phyloP scores from a whole-genome alignment of 2,888 invertebrate species.

The Eubasilissa splendida region DNA sequence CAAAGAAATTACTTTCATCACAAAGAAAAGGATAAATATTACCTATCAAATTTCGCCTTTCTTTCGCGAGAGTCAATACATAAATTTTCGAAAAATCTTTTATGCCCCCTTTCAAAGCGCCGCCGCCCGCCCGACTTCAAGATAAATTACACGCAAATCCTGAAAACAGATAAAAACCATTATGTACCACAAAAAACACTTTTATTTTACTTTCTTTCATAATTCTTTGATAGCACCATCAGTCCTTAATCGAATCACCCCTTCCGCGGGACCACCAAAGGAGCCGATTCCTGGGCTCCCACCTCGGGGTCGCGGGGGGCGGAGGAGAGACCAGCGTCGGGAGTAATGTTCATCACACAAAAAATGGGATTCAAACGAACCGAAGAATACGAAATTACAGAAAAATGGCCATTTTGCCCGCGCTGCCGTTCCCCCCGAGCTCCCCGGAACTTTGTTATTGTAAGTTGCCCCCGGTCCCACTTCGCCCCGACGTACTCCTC shows the following conservation, averaged over 20 bases:
- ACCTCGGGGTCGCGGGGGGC: constrained; percentile 33
- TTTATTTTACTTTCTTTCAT: constrained; percentile 39
- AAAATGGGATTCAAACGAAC: constrained; percentile 58
- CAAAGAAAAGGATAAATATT: neutral
- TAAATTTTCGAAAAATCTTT: constrained; percentile 15
- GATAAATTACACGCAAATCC: constrained; percentile 27
- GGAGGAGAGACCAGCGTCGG: neutral
- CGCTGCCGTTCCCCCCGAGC: constrained; percentile 19
- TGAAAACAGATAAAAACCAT: constrained; percentile 33
- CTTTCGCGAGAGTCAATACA: neutral
- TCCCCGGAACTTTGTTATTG: constrained; percentile 41
- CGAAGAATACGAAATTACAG: constrained; percentile 58
- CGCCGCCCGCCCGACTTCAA: constrained; percentile 12
- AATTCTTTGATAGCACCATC: constrained; percentile 57
- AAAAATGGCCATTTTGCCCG: constrained; percentile 52
- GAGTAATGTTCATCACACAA: constrained; percentile 51
- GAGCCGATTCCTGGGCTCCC: constrained; percentile 26
- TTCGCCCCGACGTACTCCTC: constrained; percentile 26
- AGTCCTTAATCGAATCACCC: constrained; percentile 56
- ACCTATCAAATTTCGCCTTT: neutral
- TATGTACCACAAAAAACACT: constrained; percentile 46
- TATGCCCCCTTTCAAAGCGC: neutral
- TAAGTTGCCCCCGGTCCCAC: constrained; percentile 29
- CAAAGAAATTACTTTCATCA: neutral
- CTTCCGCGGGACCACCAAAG: constrained; percentile 40